Evolutionary conservation across 92 coral and sea anemone genomes (phyloP).

Genomic region (Porites divaricata): DNA sequence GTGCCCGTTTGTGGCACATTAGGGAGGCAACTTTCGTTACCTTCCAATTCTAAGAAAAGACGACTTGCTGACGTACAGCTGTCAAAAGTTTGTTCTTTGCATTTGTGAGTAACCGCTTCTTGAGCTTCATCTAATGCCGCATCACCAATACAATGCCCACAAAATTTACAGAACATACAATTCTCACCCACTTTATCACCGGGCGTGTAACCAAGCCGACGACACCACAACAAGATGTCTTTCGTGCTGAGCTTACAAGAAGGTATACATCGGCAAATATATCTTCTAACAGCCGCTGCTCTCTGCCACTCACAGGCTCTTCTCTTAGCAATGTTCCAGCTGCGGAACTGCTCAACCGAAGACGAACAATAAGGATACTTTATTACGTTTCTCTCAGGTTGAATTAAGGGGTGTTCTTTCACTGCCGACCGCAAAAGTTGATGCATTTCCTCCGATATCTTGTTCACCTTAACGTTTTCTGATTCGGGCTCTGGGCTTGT

Average conservation of each 20-base stretch:
- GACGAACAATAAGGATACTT: slow-evolving; percentile 75
- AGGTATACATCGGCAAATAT: slow-evolving; percentile 33
- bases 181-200: slow-evolving; percentile 24
- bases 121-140: slow-evolving; percentile 27
- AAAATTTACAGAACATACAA: slow-evolving; percentile 70
- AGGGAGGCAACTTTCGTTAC: slow-evolving; percentile 43
- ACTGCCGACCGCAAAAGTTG: slow-evolving; percentile 53
- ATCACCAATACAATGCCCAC: slow-evolving; percentile 59
- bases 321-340: slow-evolving; percentile 87
- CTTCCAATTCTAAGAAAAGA: slow-evolving; percentile 54
- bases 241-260: slow-evolving; percentile 75
- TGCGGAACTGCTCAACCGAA: slow-evolving; percentile 62
- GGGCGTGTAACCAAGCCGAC: slow-evolving; percentile 89
- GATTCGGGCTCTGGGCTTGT: slow-evolving; percentile 71
- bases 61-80: slow-evolving; percentile 59
- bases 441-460: slow-evolving; percentile 49
- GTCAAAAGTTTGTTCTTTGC: slow-evolving; percentile 25
- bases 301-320: slow-evolving; percentile 97
- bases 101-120: slow-evolving; percentile 41
- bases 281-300: slow-evolving; percentile 70
- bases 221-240: slow-evolving; percentile 87
- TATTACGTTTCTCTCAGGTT: slow-evolving; percentile 53
- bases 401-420: slow-evolving; percentile 67
- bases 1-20: slow-evolving; percentile 33
- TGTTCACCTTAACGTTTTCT: slow-evolving; percentile 1